A percentile compares a stretch with the other conserved stretches of the same genome.
Evolutionary conservation across 2,888 invertebrate genomes (phyloP).

Genomic region (Metacarcinus magister): DNA sequence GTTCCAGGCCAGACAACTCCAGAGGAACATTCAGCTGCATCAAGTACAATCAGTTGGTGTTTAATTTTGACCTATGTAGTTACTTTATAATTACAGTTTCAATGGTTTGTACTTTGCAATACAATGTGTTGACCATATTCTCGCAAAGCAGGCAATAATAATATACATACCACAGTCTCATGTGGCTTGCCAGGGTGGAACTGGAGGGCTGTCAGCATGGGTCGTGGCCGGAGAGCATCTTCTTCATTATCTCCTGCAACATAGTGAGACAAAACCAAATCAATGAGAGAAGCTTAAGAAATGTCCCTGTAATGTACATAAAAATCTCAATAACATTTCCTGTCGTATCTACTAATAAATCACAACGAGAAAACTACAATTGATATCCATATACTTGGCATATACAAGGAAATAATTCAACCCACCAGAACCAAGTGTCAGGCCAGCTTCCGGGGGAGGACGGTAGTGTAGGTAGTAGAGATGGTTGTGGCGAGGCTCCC

Average conservation of each 20-base stretch:
- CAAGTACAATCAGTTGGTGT: neutral
- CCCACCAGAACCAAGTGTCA: constrained; percentile 73
- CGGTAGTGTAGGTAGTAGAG: constrained; percentile 93
- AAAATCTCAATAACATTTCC: neutral
- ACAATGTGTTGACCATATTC: neutral
- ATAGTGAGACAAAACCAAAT: neutral
- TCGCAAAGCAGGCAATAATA: neutral
- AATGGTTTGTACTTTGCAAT: neutral
- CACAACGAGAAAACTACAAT: neutral
- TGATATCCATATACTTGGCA: neutral
- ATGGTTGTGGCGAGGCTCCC: constrained; percentile 92
- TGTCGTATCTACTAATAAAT: neutral
- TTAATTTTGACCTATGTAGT: too few species aligned
- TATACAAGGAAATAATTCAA: neutral
- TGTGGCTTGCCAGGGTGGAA: constrained; percentile 94
- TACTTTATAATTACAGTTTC: neutral
- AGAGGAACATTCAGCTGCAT: constrained; percentile 89
- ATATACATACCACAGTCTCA: constrained; percentile 91
- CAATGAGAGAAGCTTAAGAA: neutral
- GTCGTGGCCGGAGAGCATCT: constrained; percentile 88
- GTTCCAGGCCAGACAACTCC: constrained; percentile 83
- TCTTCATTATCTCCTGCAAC: constrained; percentile 87
- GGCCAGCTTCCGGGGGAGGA: constrained; percentile 77
- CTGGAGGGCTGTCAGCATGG: constrained; percentile 92
- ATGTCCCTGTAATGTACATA: neutral